Conservation (phyloP, 1,140 invertebrate genomes). For the Papilio polytes region DNA sequence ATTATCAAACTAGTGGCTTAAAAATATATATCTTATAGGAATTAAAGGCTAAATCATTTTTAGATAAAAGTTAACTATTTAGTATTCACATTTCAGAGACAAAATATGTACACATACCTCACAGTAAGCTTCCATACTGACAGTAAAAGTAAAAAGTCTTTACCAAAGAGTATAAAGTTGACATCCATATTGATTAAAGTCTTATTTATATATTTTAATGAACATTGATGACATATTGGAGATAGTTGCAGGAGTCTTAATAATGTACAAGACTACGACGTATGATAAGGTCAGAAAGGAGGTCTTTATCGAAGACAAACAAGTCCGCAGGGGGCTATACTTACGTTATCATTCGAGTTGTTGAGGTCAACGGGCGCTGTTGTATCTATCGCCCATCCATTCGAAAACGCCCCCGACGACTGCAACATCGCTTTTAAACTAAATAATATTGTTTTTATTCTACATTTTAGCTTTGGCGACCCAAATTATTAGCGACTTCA, state of each 20-base stretch:
- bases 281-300: constrained; percentile 62
- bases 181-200: not conserved
- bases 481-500: constrained; percentile 4
- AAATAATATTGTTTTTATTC: constrained; percentile 29
- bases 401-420: constrained; percentile 59
- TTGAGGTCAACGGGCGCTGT: constrained; percentile 72
- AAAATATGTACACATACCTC: constrained; percentile 29
- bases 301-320: constrained; percentile 70
- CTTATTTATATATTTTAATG: constrained; percentile 38
- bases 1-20: too few species aligned
- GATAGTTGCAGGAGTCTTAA: constrained; percentile 45
- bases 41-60: not conserved
- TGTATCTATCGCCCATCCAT: constrained; percentile 80
- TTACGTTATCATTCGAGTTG: constrained; percentile 73
- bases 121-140: constrained; percentile 30
- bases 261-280: constrained; percentile 25
- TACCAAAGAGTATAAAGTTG: not conserved
- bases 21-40: not conserved
- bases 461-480: constrained; percentile 28
- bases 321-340: constrained; percentile 77
- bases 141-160: not conserved
- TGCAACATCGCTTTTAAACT: constrained; percentile 61
- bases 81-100: not conserved
- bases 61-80: not conserved
- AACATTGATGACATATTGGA: constrained; percentile 47